Percentiles rank a stretch among this genome's conserved stretches.
phyloP scores from a whole-genome alignment of 2,797 vertebrate genomes.

The Lepilemur septentrionalis region DNA sequence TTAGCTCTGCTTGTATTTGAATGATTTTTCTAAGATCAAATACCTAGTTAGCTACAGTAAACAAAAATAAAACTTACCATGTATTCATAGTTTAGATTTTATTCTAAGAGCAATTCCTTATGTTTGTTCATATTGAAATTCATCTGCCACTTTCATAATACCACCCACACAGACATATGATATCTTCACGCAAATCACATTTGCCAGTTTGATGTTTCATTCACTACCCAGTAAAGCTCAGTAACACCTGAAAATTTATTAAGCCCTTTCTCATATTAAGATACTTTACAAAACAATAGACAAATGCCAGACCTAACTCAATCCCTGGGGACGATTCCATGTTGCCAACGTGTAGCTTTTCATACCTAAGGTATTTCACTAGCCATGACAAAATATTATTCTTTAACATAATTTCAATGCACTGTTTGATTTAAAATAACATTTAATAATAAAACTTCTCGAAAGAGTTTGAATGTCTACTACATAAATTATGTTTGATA shows the following conservation, averaged over 20 bases:
- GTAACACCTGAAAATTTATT: background rate
- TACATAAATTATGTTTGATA: background rate
- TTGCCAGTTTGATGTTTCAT: background rate
- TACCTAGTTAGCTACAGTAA: background rate
- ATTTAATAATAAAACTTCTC: background rate
- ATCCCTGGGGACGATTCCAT: background rate
- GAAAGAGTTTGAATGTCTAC: background rate
- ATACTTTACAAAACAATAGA: background rate
- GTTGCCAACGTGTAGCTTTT: background rate
- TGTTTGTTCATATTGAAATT: slow-evolving; percentile 21
- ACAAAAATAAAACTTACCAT: background rate
- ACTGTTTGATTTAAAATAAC: background rate
- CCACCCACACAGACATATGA: background rate
- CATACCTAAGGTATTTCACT: background rate
- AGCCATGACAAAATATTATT: background rate
- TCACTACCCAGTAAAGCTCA: background rate
- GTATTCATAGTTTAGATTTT: background rate
- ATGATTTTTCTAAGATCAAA: background rate
- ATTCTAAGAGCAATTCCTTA: slow-evolving; percentile 9
- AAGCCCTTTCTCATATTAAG: background rate
- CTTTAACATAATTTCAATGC: background rate
- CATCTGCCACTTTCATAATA: background rate
- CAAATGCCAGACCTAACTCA: background rate
- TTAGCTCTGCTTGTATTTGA: background rate
- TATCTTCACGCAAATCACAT: background rate